These are phyloP conservation scores for Choristoneura rosaceana DNA, from an alignment of 2,888 invertebrate genomes.

Conservation along the genomic window DNA sequence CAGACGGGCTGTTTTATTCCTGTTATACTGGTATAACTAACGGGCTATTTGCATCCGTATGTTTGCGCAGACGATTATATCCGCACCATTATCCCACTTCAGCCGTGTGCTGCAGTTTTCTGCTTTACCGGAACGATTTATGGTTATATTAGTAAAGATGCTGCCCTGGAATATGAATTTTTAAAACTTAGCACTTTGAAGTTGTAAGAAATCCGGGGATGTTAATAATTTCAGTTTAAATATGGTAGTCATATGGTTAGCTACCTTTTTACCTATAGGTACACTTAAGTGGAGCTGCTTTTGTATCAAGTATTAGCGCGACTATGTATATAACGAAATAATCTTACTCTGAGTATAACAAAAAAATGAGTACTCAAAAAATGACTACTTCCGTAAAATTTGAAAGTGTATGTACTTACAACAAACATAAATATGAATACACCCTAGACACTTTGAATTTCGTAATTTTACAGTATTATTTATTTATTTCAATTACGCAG, in stretches of 20 bases:
- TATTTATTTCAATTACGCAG: no score
- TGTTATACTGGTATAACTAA: constrained; percentile 11
- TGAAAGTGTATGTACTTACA: no score
- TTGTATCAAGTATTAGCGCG: not conserved
- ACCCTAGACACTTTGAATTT: no score
- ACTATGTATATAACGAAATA: no score
- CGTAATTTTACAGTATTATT: no score
- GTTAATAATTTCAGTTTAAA: not conserved
- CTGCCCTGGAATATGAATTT: constrained; percentile 24
- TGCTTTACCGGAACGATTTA: constrained; percentile 37
- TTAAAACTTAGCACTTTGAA: constrained; percentile 18
- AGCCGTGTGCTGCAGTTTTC: constrained; percentile 41
- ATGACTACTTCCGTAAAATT: no score
- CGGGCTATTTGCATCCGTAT: constrained; percentile 30
- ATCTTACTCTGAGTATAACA: no score
- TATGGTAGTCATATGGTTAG: not conserved
- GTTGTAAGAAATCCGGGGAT: not conserved
- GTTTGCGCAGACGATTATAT: constrained; percentile 38
- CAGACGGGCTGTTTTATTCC: constrained; percentile 3
- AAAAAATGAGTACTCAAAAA: no score
- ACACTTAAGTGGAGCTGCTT: not conserved
- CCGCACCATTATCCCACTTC: constrained; percentile 39
- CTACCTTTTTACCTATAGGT: no score
- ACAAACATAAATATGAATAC: no score
- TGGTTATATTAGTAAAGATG: constrained; percentile 34